Conservation (phyloP, 64 coral and sea anemone species). For the Platygyra sinensis region DNA sequence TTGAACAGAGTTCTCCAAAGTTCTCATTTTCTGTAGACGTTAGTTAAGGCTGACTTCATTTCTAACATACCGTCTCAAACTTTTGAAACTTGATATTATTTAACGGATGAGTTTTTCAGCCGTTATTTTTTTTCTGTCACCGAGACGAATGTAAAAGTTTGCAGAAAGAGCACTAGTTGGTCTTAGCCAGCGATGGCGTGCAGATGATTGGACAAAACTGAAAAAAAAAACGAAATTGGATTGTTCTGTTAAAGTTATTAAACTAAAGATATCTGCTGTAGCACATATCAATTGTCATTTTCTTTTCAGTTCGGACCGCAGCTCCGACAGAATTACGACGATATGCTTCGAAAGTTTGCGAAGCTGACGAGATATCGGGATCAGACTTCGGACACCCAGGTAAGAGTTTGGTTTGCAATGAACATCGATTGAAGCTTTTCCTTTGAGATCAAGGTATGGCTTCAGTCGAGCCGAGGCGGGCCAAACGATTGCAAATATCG, state of each 20-base stretch:
- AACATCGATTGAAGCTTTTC: background rate
- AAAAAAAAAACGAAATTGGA: no score
- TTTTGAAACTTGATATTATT: no score
- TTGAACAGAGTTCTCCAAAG: no score
- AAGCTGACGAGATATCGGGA: constrained; percentile 63
- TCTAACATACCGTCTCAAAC: no score
- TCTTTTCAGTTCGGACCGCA: constrained; percentile 77
- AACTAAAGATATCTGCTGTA: background rate
- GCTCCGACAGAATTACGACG: constrained; percentile 86
- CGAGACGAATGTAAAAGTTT: no score
- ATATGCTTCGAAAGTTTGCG: constrained; percentile 88
- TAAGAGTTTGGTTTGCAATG: background rate
- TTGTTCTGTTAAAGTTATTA: background rate
- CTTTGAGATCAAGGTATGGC: no score
- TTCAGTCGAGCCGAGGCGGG: no score
- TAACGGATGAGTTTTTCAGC: no score
- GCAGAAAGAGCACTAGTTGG: background rate
- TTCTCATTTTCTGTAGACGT: no score
- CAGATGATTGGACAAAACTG: background rate
- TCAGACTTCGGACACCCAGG: constrained; percentile 50
- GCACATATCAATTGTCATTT: background rate
- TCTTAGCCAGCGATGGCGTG: background rate
- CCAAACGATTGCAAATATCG: no score
- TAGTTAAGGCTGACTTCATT: no score
- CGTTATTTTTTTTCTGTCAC: no score